Base-by-base conservation (phyloP, 2,888 invertebrate species). In the Desoria tigrina region DNA sequence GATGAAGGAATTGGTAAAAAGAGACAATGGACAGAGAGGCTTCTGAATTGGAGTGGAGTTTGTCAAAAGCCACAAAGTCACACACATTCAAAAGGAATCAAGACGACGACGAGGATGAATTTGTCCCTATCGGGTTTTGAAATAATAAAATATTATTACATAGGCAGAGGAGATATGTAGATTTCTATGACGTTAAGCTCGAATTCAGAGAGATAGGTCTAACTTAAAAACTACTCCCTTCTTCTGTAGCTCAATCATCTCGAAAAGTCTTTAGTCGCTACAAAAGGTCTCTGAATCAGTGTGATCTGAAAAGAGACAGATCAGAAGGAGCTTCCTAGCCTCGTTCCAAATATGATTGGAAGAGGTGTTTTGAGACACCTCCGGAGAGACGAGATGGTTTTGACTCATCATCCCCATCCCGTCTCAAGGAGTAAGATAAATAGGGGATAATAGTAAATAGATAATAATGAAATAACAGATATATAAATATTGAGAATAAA, bases 361-460 rank as follows among this genome's bases (percentile, higher is more conserved):
- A 28, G 7, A 18, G 42, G 23, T 61, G 42, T 24, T 50, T 49
- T 51, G 27, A n/a, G 37, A 37, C 57, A 57, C 39, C 57, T 57
- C 42, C 42, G 39, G 57, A 51, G 51, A 16, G 16, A 51, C 14
- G 45, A 54, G 37, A 53, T 27, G 37, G 56, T 56, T 62, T 63
- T 23, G 57, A 45, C 28, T 49, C 50, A 49, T 69, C 62, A 68
- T 64, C n/a, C n/a, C n/a, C 68, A 57, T 55, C 37, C 42, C 42
- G 49, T 61, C 63, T 67, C 64, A 68, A 64, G 64, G 64, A 57
- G 64, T 6, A 51, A 58, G 63, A 68, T 61, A 61, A 56, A 64
- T 68, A 61, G 58, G 61, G 63, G 61, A 68, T 68, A 32, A 32
- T 32, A n/a, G n/a, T n/a, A n/a, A n/a, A n/a, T n/a, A 58, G 63